Evolutionary conservation across 2,888 invertebrate genomes (phyloP), one percentile per base, ranked within the genome.

Genomic region (Drosophila neotestacea): DNA sequence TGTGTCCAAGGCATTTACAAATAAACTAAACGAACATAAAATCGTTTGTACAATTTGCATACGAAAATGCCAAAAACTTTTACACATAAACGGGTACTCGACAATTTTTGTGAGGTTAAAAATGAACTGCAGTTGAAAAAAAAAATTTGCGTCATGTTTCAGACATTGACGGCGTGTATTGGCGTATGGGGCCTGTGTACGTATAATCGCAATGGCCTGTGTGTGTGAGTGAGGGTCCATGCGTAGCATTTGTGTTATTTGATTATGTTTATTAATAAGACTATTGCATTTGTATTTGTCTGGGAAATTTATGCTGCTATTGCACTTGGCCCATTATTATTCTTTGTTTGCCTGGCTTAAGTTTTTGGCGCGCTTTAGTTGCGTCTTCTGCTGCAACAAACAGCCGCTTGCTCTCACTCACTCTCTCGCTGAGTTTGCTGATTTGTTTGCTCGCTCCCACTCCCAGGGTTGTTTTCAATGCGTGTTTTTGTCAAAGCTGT

Each of bases 81-180:
- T 4, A 9, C n/a, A 11, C 44, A n/a, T 6, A 48, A 39, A 36
- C 13, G 27, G 41, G 11, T 54, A 55, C 1, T 61, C 16, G 9
- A 44, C 30, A 28, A 50, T 67, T 61, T 71, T 66, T 71, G 81
- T 83, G 83, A 83, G 83, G 83, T 83, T 83, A 83, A 72, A 48
- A 44, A 36, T 58, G 82, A 87, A 68, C 42, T 44, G 67, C 70
- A 65, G 62, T 72, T 55, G 48, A 48, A 60, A 47, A 63, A 54
- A 56, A 44, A 67, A 59, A 72, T 88, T 88, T 88, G 77, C 85
- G 85, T 88, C 88, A 82, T 81, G 68, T 80, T 86, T 71, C 69
- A 65, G 64, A 61, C 73, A 34, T 54, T 50, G 67, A 75, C 82
- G 81, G 81, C 82, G 76, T 81, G 78, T 86, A 73, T 67, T 70